Evolutionary conservation across 2,113 vertebrate species (phyloP).

Genomic region (Melanostigma gelatinosum): DNA sequence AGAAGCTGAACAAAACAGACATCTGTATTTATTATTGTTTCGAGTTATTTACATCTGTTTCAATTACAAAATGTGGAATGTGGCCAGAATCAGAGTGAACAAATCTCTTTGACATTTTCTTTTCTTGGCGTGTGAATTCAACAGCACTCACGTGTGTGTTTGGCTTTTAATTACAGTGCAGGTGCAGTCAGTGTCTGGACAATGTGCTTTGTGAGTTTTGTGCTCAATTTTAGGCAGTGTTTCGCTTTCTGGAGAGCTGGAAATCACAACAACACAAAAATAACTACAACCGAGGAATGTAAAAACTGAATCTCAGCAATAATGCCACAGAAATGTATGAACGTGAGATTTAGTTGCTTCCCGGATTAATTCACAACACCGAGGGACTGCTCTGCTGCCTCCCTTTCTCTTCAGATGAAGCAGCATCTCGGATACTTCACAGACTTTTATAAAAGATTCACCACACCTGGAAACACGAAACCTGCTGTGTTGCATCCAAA

Average conservation of each 20-base stretch:
- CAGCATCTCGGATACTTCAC: constrained; percentile 32
- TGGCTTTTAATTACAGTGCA: constrained; percentile 49
- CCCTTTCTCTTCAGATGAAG: constrained; percentile 10
- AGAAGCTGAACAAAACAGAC: constrained; percentile 63
- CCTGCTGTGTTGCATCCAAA: constrained; percentile 27
- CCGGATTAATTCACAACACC: constrained; percentile 40
- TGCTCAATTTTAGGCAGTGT: constrained; percentile 79
- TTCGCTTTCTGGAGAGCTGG: constrained; percentile 54
- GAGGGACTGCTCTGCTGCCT: constrained; percentile 17
- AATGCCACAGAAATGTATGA: constrained; percentile 43
- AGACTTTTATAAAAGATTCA: constrained; percentile 37
- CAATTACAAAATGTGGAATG: constrained; percentile 78
- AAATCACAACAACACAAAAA: constrained; percentile 11
- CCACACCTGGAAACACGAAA: constrained; percentile 39
- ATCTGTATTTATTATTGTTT: constrained; percentile 68
- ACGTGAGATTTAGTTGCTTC: constrained; percentile 45
- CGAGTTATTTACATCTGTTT: constrained; percentile 75
- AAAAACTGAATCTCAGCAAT: constrained; percentile 45
- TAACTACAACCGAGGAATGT: constrained; percentile 48
- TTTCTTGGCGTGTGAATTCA: constrained; percentile 24
- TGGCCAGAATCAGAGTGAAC: constrained; percentile 55
- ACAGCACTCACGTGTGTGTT: constrained; percentile 8
- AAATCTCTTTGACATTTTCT: background rate
- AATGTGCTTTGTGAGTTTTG: constrained; percentile 71
- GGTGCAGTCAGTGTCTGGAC: constrained; percentile 43